Conservation (phyloP, 2,888 invertebrate species). For the Chloroclysta siterata region DNA sequence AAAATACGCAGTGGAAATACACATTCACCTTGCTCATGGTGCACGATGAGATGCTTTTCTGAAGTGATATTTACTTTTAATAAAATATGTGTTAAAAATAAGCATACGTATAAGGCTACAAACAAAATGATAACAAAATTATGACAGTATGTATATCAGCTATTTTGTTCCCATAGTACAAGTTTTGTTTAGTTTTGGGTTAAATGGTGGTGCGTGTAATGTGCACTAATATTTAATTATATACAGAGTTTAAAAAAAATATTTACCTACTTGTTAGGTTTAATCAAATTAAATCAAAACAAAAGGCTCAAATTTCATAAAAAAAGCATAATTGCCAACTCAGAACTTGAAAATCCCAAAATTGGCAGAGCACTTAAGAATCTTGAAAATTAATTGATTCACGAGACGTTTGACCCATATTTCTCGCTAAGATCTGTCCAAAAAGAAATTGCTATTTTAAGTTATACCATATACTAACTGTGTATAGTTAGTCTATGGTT, state of each 20-base stretch:
- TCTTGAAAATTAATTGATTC: constrained; percentile 47
- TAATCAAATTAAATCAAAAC: neutral
- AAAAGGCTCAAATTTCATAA: neutral
- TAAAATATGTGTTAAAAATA: no score
- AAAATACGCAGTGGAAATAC: neutral
- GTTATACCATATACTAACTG: no score
- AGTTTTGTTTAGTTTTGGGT: no score
- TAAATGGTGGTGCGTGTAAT: no score
- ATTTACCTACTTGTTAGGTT: neutral
- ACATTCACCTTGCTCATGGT: neutral
- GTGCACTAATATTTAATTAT: no score
- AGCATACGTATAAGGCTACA: no score
- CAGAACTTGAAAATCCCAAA: constrained; percentile 24
- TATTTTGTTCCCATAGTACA: no score
- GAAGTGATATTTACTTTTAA: no score
- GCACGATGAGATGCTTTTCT: neutral
- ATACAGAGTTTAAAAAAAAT: no score
- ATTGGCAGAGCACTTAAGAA: constrained; percentile 47
- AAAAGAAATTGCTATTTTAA: neutral
- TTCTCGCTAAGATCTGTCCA: constrained; percentile 22
- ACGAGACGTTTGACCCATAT: constrained; percentile 43
- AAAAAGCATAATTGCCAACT: constrained; percentile 5
- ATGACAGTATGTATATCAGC: no score
- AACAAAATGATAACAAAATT: no score
- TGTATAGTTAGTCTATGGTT: no score